Evolutionary conservation across 2,888 invertebrate genomes (phyloP), one percentile per base, ranked within the genome.

Genomic region (Bombylius major): DNA sequence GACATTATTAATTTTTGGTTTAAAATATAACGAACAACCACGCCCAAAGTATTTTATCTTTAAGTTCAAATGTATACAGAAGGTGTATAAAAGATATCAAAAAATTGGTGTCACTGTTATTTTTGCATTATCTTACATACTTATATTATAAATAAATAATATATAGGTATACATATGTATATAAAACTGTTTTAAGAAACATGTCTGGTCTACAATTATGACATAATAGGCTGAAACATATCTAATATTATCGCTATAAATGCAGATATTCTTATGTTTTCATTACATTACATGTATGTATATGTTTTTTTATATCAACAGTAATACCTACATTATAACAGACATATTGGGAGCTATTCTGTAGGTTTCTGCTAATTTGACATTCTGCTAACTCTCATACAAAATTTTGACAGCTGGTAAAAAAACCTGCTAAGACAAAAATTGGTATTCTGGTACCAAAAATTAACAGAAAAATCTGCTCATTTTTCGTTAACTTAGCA

Each of bases 201-300:
- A 48, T 55, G 42, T 47, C 51, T 47, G 14, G 5, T n/a, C 45
- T 14, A 42, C 58, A 55, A 55, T 58, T 58, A 53, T 58, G 58
- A 58, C 55, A 58, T 58, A 58, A 58, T 53, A 53, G 54, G 44
- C 44, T 44, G 46, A 47, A 36, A 50, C 39, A n/a, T 44, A 34
- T 33, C 44, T 50, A 33, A 33, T 33, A 53, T 54, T 50, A 50
- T 54, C 23, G 1, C 23, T 23, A 23, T 23, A 23, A 23, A 23
- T 23, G 23, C 23, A 23, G 23, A 23, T 23, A 23, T 23, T 23
- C 23, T 23, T 23, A 23, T 23, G 23, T 23, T 23, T 23, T 23
- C 23, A 23, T 23, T 23, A 23, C 23, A 23, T 23, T 23, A n/a
- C 3, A 23, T 23, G 23, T 23, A 23, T 23, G 23, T 23, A n/a